Base-by-base conservation (phyloP, 2,888 invertebrate genomes). In the Dynastes tityus region DNA sequence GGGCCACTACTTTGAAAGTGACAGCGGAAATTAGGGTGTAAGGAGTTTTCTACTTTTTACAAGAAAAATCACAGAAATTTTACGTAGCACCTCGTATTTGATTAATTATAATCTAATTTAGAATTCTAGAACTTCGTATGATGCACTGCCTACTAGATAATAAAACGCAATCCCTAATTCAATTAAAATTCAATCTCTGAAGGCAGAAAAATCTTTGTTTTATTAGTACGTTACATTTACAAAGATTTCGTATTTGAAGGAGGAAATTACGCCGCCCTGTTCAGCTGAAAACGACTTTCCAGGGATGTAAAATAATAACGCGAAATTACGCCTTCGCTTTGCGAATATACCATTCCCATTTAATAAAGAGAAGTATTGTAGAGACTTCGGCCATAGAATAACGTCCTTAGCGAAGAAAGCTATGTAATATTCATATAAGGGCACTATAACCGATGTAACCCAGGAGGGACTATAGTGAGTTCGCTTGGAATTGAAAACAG, bases 321-420 rank as follows among this genome's bases (percentile, higher is more conserved):
- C 65, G 65, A 67, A 67, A 67, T 67, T 67, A 45, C 40, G 49
- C 22, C 22, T 11, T 67, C 65, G n/a, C 22, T 27, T 67, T 16
- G 16, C 40, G 2, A 40, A 22, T n/a, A 22, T 22, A 40, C 22
- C 40, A 67, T 40, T 67, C n/a, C 9, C 40, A 22, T 67, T 67
- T 67, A 67, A 67, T 67, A 45, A 67, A 67, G 40, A 67, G 65
- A 45, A 67, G 40, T 67, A 45, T 67, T 67, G 45, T 67, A 40
- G 9, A 6, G 40, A 22, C 40, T 67, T 16, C 40, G 29, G 32
- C 63, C 29, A 13, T 63, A 29, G 29, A 32, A n/a, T 63, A 63
- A 63, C 45, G 63, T 32, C 29, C 29, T 63, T 63, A 13, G 63
- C 63, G 8, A 63, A 32, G 63, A n/a, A 29, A 13, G 32, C 5